Conservation (phyloP, 2,797 vertebrate genomes). For the Channallabes apus region DNA sequence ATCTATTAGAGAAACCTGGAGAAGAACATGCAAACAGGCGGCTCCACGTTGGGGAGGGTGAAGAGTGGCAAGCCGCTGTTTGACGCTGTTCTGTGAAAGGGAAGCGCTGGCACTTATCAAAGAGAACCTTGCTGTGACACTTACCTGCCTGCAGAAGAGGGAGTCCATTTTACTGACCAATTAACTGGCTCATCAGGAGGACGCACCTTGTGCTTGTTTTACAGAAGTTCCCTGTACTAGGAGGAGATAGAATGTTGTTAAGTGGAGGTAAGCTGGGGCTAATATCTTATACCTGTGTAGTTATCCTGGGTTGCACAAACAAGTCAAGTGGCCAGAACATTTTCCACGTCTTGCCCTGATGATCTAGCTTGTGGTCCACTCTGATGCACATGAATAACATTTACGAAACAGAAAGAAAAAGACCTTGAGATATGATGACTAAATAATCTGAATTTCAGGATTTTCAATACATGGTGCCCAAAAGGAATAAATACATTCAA, state of each 20-base stretch:
- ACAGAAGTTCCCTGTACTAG: conserved; percentile 14
- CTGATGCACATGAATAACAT: conserved; percentile 2
- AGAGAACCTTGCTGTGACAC: conserved; percentile 47
- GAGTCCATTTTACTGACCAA: conserved; percentile 54
- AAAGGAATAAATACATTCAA: background rate
- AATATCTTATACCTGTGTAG: conserved; percentile 2
- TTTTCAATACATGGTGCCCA: background rate
- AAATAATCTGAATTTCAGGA: background rate
- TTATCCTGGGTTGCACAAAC: conserved; percentile 39
- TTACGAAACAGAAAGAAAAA: background rate
- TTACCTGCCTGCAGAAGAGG: conserved; percentile 44
- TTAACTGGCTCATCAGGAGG: conserved; percentile 36
- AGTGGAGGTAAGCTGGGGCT: background rate
- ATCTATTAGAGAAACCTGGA: conserved; percentile 47
- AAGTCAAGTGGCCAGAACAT: background rate
- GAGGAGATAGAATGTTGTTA: background rate
- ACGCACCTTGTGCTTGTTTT: conserved; percentile 31
- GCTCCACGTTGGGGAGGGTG: conserved; percentile 32
- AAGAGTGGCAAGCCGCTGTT: conserved; percentile 45
- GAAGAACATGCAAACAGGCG: conserved; percentile 15
- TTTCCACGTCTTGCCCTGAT: conserved; percentile 16
- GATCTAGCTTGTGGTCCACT: background rate
- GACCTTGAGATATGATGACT: background rate
- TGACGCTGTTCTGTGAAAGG: conserved; percentile 56
- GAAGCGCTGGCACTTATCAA: conserved; percentile 55